Evolutionary conservation across 2,797 vertebrate species (phyloP).

Genomic region (Pangasius krempfi): DNA sequence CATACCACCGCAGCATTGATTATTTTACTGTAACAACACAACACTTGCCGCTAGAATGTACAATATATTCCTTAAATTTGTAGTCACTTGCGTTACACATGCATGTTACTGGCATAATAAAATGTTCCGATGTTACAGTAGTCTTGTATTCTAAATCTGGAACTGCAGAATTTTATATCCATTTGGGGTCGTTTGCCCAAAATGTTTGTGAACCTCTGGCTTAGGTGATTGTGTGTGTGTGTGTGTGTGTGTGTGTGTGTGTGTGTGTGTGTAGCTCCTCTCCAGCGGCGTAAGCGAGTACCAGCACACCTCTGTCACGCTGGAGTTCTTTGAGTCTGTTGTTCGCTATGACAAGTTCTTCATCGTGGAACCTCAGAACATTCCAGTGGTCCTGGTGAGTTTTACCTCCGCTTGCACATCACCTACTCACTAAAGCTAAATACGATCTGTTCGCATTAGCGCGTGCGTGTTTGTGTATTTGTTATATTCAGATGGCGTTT

Average conservation of each 20-base stretch:
- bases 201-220: background rate
- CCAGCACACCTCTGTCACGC: conserved; percentile 89
- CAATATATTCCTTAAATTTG: too few relatives aligned
- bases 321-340: conserved; percentile 97
- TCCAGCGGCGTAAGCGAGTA: conserved; percentile 91
- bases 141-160: background rate
- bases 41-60: background rate
- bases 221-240: conserved; percentile 1
- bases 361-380: conserved; percentile 93
- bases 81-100: background rate
- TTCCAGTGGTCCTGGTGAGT: conserved; percentile 92
- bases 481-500: conserved; percentile 88
- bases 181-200: background rate
- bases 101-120: background rate
- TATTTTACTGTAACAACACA: background rate
- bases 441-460: rapidly evolving
- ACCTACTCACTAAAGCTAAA: too few relatives aligned
- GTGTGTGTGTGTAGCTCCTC: conserved; percentile 79
- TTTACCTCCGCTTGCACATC: background rate
- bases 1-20: background rate
- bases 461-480: background rate
- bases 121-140: background rate
- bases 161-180: background rate
- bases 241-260: conserved; percentile 10
- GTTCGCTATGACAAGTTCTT: conserved; percentile 98